Evolutionary conservation across 1,140 invertebrate species (phyloP).

Genomic region (Zaprionus davidi): DNA sequence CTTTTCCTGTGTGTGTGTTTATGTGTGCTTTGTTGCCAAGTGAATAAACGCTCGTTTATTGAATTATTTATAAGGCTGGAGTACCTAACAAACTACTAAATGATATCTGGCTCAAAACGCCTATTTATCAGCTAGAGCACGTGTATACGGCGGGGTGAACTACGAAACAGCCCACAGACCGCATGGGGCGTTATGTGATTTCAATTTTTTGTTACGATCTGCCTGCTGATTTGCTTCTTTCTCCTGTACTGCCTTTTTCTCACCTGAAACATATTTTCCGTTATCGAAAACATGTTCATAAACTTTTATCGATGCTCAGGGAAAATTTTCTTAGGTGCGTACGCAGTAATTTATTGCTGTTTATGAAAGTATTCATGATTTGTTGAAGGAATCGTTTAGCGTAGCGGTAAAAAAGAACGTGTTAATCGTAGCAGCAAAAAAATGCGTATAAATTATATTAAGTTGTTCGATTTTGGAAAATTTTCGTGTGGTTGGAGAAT

Average conservation of each 20-base stretch:
- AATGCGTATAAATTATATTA: conserved; percentile 33
- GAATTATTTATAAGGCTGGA: conserved; percentile 40
- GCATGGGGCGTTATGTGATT: conserved; percentile 13
- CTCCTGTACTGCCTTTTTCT: not conserved
- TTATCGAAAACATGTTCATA: conserved; percentile 24
- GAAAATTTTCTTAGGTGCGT: conserved; percentile 21
- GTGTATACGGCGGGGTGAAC: not conserved
- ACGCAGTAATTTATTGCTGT: conserved; percentile 43
- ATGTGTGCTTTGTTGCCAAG: conserved; percentile 29
- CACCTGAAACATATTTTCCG: not conserved
- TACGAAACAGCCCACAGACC: not conserved
- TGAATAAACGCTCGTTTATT: conserved; percentile 6
- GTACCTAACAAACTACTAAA: conserved; percentile 6
- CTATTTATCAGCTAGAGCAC: conserved; percentile 16
- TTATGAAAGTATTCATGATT: conserved; percentile 31
- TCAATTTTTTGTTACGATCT: not conserved
- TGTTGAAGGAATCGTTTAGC: conserved; percentile 29
- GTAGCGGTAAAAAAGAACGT: not conserved
- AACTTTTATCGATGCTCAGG: conserved; percentile 29
- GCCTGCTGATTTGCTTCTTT: not conserved
- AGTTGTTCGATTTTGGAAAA: conserved; percentile 14
- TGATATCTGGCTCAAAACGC: conserved; percentile 6
- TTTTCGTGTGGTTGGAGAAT: not conserved
- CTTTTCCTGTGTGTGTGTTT: not conserved
- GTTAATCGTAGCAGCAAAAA: not conserved